Base-by-base conservation (phyloP, 2,797 vertebrate species). In the Phrynocephalus forsythii region DNA sequence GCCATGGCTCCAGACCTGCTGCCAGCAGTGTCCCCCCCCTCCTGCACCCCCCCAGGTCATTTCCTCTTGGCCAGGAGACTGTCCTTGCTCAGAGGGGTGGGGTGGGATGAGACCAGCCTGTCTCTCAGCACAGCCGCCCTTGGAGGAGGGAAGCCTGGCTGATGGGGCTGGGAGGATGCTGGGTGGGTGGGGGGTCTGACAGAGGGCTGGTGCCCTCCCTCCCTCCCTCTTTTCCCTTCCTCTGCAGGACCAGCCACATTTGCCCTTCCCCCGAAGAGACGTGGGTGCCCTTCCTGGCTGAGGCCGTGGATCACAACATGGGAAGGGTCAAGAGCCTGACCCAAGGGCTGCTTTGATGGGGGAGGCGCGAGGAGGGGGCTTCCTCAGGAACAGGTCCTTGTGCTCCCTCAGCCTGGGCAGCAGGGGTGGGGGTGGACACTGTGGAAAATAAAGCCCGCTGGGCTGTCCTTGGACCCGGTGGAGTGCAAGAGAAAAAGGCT, bases 221-320 rank as follows among this genome's bases (percentile, higher is more conserved):
- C 13, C 26, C 18, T 24, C 48, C 15, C 6, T 56, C 38, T 20
- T 1, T 89, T 50, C n/a, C 87, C 82, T 48, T 9, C 87, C 94
- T 94, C 84, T 79, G 2, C 96, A 99, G 98, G 96, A 96, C 95
- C 79, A 98, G 97, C 95, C 98, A 99, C 6, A 96, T 98, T 48
- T 98, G 97, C 77, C 95, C 95, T n/a, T 97, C 98, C 22, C 94
- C 97, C 0, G 98, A 98, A 90, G 96, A 97, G 92, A 96, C 94
- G 95, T 99, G 98, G 98, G 97, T 99, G 85, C 97, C 97, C 94
- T 99, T 99, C 94, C 97, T 99, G 81, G 90, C 95, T 1, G 96
- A 94, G 86, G 98, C 98, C 0, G 91, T 98, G 13, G 96, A 98
- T 73, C 98, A 98, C 94, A 99, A 98, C 94, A 97, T 98, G 96